Conservation (phyloP, 92 coral and sea anemone species). For the Porites rus region DNA sequence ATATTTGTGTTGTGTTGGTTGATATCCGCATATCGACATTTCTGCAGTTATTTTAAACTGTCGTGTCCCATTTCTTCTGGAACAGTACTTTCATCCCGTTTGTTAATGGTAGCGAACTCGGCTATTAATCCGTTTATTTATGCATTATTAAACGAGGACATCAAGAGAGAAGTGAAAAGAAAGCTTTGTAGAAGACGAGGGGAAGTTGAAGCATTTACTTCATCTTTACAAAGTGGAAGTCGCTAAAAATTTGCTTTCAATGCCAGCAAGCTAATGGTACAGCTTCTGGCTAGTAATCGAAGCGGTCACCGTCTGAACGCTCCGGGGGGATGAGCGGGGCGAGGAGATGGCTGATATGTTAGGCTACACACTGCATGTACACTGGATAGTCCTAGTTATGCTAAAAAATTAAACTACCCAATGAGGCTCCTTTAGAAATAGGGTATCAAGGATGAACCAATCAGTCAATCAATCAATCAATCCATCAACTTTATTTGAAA, state of each 20-base stretch:
- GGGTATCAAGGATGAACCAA: too few relatives aligned
- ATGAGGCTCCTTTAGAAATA: too few relatives aligned
- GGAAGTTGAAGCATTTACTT: not conserved
- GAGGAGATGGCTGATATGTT: too few relatives aligned
- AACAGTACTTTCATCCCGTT: not conserved
- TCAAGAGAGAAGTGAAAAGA: slow-evolving; percentile 6
- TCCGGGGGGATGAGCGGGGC: too few relatives aligned
- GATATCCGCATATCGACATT: slow-evolving; percentile 16
- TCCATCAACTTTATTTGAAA: too few relatives aligned
- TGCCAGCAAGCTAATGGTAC: too few relatives aligned
- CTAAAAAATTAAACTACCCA: too few relatives aligned
- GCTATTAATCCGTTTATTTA: slow-evolving; percentile 19
- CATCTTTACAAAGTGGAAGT: not conserved
- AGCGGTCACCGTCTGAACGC: too few relatives aligned
- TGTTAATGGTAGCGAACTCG: slow-evolving; percentile 20
- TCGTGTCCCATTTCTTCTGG: not conserved
- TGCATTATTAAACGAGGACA: slow-evolving; percentile 13
- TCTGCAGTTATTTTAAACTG: not conserved
- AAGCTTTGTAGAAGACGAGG: not conserved
- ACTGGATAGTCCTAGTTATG: too few relatives aligned
- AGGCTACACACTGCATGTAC: too few relatives aligned
- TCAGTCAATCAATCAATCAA: too few relatives aligned
- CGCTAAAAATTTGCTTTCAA: not conserved
- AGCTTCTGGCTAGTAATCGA: too few relatives aligned
- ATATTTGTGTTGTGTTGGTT: slow-evolving; percentile 39